Percentiles rank a stretch among this genome's conserved stretches.
Conservation (phyloP, 2,113 vertebrate genomes). For the Paradoxurus hermaphroditus region DNA sequence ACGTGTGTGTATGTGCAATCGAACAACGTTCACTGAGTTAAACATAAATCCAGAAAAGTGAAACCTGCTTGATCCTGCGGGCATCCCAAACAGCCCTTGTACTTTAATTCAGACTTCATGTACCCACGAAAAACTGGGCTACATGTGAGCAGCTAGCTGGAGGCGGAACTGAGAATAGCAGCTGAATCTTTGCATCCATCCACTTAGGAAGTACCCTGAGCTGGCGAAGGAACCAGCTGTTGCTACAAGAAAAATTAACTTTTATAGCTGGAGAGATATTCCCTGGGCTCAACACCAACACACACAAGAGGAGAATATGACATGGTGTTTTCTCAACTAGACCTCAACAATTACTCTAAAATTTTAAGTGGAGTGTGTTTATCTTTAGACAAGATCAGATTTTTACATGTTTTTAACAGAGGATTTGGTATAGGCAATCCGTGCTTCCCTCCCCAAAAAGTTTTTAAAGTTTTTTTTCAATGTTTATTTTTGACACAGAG, state of each 20-base stretch:
- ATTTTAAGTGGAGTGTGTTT: neutral
- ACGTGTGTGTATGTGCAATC: neutral
- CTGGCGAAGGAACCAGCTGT: neutral
- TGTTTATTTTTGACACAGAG: too few relatives aligned
- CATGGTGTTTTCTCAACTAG: neutral
- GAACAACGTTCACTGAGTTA: neutral
- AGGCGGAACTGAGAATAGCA: fast-evolving
- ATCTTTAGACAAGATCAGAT: neutral
- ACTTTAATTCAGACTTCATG: neutral
- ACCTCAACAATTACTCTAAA: neutral
- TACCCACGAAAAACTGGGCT: neutral
- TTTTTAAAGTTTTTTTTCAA: too few relatives aligned
- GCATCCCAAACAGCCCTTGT: neutral
- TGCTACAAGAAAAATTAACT: neutral
- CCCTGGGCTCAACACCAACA: neutral
- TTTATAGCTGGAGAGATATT: neutral
- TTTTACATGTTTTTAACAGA: neutral
- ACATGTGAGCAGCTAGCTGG: neutral
- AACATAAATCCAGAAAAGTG: neutral
- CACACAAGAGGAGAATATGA: neutral
- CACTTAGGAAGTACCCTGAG: neutral
- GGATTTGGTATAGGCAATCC: neutral
- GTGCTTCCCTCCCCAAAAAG: neutral
- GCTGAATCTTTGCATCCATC: neutral
- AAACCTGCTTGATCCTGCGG: neutral